Conservation (phyloP, 2,113 vertebrate species). For the Microtus pennsylvanicus region DNA sequence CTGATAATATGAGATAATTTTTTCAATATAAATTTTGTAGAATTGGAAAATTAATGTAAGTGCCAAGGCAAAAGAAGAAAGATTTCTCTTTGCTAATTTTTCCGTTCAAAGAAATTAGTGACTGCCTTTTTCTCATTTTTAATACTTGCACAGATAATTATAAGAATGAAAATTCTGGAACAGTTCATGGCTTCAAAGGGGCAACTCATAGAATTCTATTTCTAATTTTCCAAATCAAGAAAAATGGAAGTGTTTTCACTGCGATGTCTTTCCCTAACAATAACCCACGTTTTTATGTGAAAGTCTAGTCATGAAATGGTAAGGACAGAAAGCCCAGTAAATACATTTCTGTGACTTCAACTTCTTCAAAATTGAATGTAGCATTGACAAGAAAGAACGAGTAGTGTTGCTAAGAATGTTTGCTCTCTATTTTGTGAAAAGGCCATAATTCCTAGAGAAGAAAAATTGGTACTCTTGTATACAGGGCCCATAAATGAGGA, state of each 20-base stretch:
- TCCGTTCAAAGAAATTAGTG: not conserved
- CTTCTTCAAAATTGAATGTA: conserved; percentile 57
- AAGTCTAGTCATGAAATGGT: not conserved
- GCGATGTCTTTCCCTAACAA: conserved; percentile 1
- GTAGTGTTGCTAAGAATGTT: conserved; percentile 9
- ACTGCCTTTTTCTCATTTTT: not conserved
- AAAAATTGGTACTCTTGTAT: not conserved
- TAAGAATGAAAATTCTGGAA: conserved; percentile 39
- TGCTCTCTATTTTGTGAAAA: conserved; percentile 51
- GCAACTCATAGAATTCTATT: conserved; percentile 25
- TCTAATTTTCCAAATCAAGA: conserved; percentile 40
- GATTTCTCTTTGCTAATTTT: not conserved
- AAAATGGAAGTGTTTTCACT: conserved; percentile 24
- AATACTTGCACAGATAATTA: not conserved
- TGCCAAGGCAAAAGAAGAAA: conserved; percentile 15
- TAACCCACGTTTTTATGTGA: not conserved
- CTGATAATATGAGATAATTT: not conserved
- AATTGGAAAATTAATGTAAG: conserved; percentile 27
- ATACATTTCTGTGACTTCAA: not conserved
- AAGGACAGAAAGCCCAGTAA: conserved; percentile 16
- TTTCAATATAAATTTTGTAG: conserved; percentile 23
- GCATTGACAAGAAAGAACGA: conserved; percentile 25
- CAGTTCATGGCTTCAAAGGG: conserved; percentile 22
- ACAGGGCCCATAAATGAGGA: not conserved
- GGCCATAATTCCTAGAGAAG: not conserved